Conservation (phyloP, 2,113 vertebrate species). For the Galbula dea region DNA sequence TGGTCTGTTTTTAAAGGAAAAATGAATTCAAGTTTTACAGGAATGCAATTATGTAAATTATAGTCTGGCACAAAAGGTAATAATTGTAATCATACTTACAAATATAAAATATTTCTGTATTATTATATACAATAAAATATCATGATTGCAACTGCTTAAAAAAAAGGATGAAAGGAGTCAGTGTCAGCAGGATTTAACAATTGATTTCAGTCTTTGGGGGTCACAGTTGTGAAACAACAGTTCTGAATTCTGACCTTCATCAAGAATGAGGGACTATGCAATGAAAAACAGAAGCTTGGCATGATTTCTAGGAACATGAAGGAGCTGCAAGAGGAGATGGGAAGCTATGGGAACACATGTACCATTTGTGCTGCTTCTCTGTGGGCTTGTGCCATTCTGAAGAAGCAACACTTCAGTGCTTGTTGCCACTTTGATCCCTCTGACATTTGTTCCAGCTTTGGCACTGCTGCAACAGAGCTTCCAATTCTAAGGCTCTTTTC, state of each 20-base stretch:
- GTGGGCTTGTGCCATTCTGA: not conserved
- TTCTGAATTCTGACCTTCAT: not conserved
- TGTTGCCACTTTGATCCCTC: not conserved
- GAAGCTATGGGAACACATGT: not conserved
- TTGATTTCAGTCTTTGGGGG: not conserved
- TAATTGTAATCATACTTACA: not conserved
- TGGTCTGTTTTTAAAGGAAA: constrained; percentile 29
- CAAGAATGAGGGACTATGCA: not conserved
- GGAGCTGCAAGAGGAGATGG: not conserved
- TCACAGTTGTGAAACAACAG: not conserved
- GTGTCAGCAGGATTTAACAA: not conserved
- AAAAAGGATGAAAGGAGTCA: not conserved
- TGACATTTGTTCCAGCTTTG: not conserved
- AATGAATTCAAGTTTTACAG: constrained; percentile 38
- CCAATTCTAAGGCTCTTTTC: not conserved
- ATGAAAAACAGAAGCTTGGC: not conserved
- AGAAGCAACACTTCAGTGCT: not conserved
- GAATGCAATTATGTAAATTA: constrained; percentile 39
- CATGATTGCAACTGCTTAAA: not conserved
- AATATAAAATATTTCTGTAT: not conserved
- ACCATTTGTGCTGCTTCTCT: not conserved
- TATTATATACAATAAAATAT: not conserved
- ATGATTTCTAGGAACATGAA: not conserved
- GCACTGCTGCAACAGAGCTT: not conserved
- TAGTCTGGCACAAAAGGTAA: not conserved